Evolutionary conservation across 2,113 vertebrate genomes (phyloP), one percentile per base, ranked within the genome.

Genomic region (Tauraco erythrolophus): DNA sequence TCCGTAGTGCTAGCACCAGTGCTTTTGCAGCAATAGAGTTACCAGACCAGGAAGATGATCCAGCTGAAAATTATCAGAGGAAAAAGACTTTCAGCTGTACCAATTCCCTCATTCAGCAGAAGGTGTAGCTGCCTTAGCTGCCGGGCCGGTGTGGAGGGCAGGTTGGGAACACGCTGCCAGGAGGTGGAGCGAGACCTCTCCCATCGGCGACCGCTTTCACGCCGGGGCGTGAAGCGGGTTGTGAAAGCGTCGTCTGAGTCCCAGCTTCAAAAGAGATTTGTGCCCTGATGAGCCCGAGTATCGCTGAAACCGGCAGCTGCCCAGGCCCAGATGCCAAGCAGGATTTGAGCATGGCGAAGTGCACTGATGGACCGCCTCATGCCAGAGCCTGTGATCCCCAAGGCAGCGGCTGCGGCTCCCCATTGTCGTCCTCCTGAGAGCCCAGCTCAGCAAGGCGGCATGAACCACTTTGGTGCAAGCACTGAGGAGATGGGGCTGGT

Each of bases 381-480:
- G 1, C 69, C 78, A 17, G 37, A 64, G 54, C 30, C 79, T 7
- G 54, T 33, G 6, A 35, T 33, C 41, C n/a, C 70, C 8, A 6
- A 1, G 45, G 33, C 82, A 58, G 9, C 41, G 71, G 5, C 10
- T 1, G 4, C 0, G 1, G 24, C 21, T 87, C 27, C n/a, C 24
- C 1, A 0, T 13, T 13, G 6, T 35, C 1, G 0, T 56, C 35
- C 19, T n/a, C 8, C 64, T 4, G 8, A 35, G 46, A 84, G 22
- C 4, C 2, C 27, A 57, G 4, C 41, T 41, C 11, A 0, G 33
- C 2, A 0, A 57, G 33, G 22, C 0, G 0, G 10, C 58, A 22
- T 0, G 1, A 43, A 24, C 35, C 0, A 0, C 66, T 23, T 10
- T 10, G 16, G 31, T 23, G n/a, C 45, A n/a, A 54, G 39, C 23